A percentile compares a stretch with the other conserved stretches of the same genome.
Evolutionary conservation across 2,797 vertebrate genomes (phyloP).

Genomic region (Carcharodon carcharias): DNA sequence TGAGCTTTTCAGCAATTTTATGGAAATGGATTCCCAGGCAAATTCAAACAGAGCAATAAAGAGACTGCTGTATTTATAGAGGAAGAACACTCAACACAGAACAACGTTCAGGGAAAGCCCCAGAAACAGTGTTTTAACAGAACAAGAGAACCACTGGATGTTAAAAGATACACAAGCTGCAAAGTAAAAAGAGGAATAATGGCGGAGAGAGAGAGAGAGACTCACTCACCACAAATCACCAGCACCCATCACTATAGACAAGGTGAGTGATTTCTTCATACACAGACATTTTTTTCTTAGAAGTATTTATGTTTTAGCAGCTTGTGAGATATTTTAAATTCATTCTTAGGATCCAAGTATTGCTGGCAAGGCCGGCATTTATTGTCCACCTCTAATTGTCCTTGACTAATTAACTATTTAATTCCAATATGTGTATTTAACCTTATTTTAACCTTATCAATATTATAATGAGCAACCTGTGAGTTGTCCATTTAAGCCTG

Average conservation of each 20-base stretch:
- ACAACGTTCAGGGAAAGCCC: neutral
- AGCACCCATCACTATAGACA: conserved; percentile 7
- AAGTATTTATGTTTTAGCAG: neutral
- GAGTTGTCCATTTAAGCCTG: neutral
- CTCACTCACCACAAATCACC: conserved; percentile 41
- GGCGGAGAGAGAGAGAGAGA: neutral
- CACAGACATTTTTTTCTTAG: neutral
- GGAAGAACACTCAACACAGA: neutral
- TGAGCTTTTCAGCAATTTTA: neutral
- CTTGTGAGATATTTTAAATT: too few relatives aligned
- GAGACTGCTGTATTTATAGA: neutral
- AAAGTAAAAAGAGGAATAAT: neutral
- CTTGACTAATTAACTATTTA: neutral
- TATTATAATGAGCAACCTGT: neutral
- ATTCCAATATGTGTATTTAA: neutral
- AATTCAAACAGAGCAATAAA: neutral
- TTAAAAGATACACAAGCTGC: neutral
- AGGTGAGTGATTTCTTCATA: neutral
- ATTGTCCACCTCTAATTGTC: too few relatives aligned
- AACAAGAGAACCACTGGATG: neutral
- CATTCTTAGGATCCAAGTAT: too few relatives aligned
- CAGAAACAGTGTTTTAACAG: neutral
- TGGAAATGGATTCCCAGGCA: neutral
- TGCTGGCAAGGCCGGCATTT: too few relatives aligned
- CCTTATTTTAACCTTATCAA: neutral